Evolutionary conservation across 2,888 invertebrate species (phyloP).

Genomic region (Leptopilina myrica): DNA sequence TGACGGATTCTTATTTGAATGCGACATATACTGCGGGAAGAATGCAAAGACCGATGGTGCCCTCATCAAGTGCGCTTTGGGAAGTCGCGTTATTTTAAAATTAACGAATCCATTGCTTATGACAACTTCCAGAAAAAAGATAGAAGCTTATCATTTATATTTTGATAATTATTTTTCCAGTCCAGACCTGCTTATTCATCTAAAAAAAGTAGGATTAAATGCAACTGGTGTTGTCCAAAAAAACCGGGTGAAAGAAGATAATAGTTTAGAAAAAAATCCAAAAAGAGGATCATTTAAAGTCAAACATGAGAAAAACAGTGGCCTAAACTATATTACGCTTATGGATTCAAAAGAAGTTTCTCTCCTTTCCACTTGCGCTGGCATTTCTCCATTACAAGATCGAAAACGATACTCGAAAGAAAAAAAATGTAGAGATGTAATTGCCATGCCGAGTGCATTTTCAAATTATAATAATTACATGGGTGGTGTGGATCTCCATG

Average conservation of each 20-base stretch:
- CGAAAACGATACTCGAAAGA: conserved; percentile 8
- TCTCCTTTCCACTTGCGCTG: conserved; percentile 48
- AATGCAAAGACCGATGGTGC: conserved; percentile 37
- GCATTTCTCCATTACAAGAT: conserved; percentile 13
- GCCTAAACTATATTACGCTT: conserved; percentile 49
- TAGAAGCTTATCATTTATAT: conserved; percentile 48
- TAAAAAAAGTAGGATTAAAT: conserved; percentile 50
- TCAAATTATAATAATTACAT: background rate
- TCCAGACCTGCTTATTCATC: conserved; percentile 52
- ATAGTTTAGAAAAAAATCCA: conserved; percentile 50
- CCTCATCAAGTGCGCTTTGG: conserved; percentile 47
- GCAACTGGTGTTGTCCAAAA: conserved; percentile 49
- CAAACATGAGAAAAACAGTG: conserved; percentile 51
- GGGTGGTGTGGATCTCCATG: conserved; percentile 19
- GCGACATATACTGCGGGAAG: conserved; percentile 47
- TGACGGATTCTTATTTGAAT: conserved; percentile 48
- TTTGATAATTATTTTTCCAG: conserved; percentile 51
- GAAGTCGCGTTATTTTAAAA: conserved; percentile 49
- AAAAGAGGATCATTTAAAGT: conserved; percentile 49
- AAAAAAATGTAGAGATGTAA: background rate
- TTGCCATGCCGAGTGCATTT: background rate
- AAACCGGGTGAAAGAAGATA: conserved; percentile 48
- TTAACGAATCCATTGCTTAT: conserved; percentile 48
- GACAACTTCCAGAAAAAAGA: conserved; percentile 45
- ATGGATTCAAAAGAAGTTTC: conserved; percentile 54